Percentiles rank a stretch among this genome's conserved stretches.
These are phyloP conservation scores for Theocolax elegans DNA, from an alignment of 1,140 invertebrate genomes.

Conservation along the genomic window DNA sequence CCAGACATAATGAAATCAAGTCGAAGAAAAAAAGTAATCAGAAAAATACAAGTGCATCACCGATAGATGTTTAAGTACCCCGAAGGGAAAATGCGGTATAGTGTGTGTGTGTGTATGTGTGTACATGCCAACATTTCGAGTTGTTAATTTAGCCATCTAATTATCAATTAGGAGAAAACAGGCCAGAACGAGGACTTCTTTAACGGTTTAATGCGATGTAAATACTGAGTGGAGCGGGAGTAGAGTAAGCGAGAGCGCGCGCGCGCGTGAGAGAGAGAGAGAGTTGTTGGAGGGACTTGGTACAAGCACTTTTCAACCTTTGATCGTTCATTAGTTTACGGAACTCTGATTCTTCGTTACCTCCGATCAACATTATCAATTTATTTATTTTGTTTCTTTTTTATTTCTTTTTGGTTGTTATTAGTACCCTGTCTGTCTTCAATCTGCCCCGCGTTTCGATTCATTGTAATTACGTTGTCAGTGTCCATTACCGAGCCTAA, in stretches of 20 bases:
- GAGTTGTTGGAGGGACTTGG: not conserved
- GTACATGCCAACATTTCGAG: constrained; percentile 14
- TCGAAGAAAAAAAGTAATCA: no score
- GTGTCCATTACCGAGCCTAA: no score
- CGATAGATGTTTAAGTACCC: no score
- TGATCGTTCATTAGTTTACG: constrained; percentile 7
- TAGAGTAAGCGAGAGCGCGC: no score
- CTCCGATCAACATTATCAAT: not conserved
- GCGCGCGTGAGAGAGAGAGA: no score
- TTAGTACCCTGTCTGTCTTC: no score
- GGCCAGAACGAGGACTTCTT: not conserved
- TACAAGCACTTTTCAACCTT: constrained; percentile 3
- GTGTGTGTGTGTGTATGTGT: no score
- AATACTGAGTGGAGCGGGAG: not conserved
- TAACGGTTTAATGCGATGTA: constrained; percentile 4
- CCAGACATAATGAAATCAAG: no score
- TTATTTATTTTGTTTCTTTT: not conserved
- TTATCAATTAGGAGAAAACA: constrained; percentile 7
- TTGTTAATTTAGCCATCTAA: constrained; percentile 14
- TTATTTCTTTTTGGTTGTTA: not conserved
- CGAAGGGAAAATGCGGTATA: no score
- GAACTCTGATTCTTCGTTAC: not conserved
- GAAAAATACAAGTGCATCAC: no score
- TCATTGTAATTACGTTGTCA: no score
- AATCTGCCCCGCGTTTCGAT: no score